Percentiles rank a stretch among this genome's conserved stretches.
phyloP scores from a whole-genome alignment of 2,113 vertebrate genomes.

The cattle (Bos taurus) region DNA sequence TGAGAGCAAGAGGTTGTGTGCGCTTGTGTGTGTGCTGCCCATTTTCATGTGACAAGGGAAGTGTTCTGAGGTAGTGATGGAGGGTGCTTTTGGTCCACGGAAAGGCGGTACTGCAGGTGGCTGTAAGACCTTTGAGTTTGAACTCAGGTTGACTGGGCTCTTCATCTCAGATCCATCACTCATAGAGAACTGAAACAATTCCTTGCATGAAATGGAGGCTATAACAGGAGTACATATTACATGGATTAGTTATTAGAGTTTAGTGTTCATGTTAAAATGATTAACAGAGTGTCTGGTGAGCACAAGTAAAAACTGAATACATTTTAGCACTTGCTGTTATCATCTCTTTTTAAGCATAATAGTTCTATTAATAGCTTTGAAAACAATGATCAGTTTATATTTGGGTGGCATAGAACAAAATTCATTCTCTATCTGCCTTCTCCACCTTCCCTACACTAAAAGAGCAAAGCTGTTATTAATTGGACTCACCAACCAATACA shows the following conservation, averaged over 20 bases:
- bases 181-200: background rate
- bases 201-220: background rate
- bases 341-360: background rate
- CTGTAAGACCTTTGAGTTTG: background rate
- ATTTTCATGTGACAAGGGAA: background rate
- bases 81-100: background rate
- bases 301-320: background rate
- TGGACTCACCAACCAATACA: background rate
- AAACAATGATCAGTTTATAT: background rate
- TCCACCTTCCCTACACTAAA: background rate
- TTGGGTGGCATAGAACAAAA: background rate
- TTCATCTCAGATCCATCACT: background rate
- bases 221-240: background rate
- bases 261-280: background rate
- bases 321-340: background rate
- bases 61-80: background rate
- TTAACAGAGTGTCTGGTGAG: background rate
- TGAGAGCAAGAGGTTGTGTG: background rate
- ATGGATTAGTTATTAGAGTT: background rate
- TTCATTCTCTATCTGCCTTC: background rate
- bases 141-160: background rate
- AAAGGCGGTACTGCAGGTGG: background rate
- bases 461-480: background rate
- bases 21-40: background rate
- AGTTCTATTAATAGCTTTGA: background rate